phyloP scores from a whole-genome alignment of 1,140 invertebrate genomes.

The Drosophila miranda region DNA sequence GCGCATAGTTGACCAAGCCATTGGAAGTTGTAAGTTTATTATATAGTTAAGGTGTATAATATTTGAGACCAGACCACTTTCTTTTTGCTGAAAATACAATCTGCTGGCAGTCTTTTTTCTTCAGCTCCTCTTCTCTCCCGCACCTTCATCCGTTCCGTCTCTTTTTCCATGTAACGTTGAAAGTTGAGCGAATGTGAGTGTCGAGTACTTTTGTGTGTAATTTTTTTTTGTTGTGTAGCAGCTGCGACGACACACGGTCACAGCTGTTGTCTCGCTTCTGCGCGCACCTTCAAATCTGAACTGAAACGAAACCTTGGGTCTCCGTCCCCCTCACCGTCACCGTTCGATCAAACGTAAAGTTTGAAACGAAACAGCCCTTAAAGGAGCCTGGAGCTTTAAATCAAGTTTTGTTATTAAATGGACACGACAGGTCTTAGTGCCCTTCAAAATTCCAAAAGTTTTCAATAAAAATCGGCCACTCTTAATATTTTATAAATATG shows the following conservation, averaged over 20 bases:
- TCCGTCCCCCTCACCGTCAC: not conserved
- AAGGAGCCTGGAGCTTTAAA: not conserved
- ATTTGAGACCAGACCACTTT: conserved; percentile 25
- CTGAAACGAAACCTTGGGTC: conserved; percentile 18
- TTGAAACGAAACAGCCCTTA: conserved; percentile 17
- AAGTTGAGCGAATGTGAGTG: conserved; percentile 31
- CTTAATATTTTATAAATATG: not conserved
- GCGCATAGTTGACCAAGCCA: not conserved
- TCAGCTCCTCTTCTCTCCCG: conserved; percentile 26
- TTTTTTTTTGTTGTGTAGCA: conserved; percentile 60
- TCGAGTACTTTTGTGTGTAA: conserved; percentile 54
- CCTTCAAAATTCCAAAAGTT: conserved; percentile 67
- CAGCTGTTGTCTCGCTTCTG: conserved; percentile 72
- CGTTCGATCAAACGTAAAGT: not conserved
- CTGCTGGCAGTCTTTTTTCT: conserved; percentile 26
- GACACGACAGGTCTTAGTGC: not conserved
- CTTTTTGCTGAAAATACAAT: conserved; percentile 42
- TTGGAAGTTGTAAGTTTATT: conserved; percentile 20
- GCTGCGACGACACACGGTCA: conserved; percentile 48
- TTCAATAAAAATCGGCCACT: conserved; percentile 46
- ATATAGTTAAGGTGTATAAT: not conserved
- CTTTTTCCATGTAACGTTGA: conserved; percentile 44
- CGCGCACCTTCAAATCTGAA: conserved; percentile 31
- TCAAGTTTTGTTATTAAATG: too few relatives aligned
- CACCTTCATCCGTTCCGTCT: conserved; percentile 30